Percentiles rank a stretch among this genome's conserved stretches.
phyloP scores from a whole-genome alignment of 2,797 vertebrate genomes.

The Gymnopithys bicolor region DNA sequence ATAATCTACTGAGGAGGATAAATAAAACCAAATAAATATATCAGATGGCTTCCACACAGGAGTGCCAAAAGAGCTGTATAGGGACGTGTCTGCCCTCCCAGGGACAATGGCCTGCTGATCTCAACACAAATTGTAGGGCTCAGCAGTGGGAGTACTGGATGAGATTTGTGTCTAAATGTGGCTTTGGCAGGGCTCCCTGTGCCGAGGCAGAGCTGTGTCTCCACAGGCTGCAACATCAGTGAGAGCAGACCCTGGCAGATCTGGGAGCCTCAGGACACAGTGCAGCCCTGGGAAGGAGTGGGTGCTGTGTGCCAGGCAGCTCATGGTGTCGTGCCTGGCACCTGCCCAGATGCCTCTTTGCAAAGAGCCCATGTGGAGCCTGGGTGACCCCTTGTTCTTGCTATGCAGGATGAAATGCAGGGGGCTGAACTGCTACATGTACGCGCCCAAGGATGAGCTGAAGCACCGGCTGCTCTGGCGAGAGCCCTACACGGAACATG shows the following conservation, averaged over 20 bases:
- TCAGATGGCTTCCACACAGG: background rate
- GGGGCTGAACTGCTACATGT: conserved; percentile 89
- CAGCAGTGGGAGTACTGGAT: background rate
- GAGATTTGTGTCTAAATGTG: fast-evolving
- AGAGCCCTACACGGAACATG: conserved; percentile 87
- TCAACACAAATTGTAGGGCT: background rate
- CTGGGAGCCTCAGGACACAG: fast-evolving
- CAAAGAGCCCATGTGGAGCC: background rate
- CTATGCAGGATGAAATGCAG: conserved; percentile 81
- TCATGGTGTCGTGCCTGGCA: background rate
- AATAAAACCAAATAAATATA: background rate
- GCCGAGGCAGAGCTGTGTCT: background rate
- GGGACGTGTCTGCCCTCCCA: background rate
- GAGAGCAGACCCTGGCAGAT: background rate
- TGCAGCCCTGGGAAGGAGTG: background rate
- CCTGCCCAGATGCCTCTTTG: background rate
- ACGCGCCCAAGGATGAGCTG: conserved; percentile 88
- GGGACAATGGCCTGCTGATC: background rate
- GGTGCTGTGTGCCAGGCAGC: fast-evolving
- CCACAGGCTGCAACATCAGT: fast-evolving
- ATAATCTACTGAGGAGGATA: background rate
- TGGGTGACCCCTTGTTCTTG: background rate
- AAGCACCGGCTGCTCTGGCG: conserved; percentile 89
- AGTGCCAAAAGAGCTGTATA: background rate
- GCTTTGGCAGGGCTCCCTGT: background rate